Base-by-base conservation (phyloP, 2,888 invertebrate species). In the Nipponacmea schrenckii region DNA sequence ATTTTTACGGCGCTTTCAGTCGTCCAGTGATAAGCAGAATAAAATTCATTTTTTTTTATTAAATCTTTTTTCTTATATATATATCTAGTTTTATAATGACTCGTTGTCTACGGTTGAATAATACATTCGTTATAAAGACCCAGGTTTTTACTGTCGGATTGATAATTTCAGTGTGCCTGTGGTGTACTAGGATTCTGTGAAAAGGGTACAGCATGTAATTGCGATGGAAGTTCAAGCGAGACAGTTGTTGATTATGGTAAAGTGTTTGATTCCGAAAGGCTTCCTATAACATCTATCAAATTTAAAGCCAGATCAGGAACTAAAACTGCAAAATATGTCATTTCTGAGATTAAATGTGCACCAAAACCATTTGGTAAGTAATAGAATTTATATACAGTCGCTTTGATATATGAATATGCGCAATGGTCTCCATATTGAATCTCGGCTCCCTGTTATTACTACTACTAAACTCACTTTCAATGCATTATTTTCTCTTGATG, bases 321-420 rank as follows among this genome's bases (percentile, higher is more conserved):
- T 3, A 69, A 70, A 12, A 67, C 20, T 15, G 75, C 72, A 12
- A 64, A 68, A 1, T 71, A 77, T n/a, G 71, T 20, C 2, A 66
- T 81, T 7, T 78, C 77, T 10, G 14, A 72, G 20, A 70, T 83
- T 0, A 75, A 73, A 63, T 83, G 83, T 74, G 78, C 76, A 7
- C 79, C 81, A 2, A 79, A 68, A 67, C 76, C 79, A 31, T 76
- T 82, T 64, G 83, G 83, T 83, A 67, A 79, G 73, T 69, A 44
- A 27, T 10, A 31, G 5, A 10, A 27, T 39, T 20, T 12, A 17
- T 24, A 39, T 39, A 10, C 3, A 8, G 26, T 20, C 15, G 27
- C 20, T n/a, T 26, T 5, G 12, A 26, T 27, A 26, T 62, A 14
- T 31, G 45, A 20, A 27, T 20, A 39, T 5, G 17, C 17, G 5